Percentiles rank a stretch among this genome's conserved stretches.
Conservation (phyloP, 2,797 vertebrate genomes). For the Parauchenoglanis ngamensis region DNA sequence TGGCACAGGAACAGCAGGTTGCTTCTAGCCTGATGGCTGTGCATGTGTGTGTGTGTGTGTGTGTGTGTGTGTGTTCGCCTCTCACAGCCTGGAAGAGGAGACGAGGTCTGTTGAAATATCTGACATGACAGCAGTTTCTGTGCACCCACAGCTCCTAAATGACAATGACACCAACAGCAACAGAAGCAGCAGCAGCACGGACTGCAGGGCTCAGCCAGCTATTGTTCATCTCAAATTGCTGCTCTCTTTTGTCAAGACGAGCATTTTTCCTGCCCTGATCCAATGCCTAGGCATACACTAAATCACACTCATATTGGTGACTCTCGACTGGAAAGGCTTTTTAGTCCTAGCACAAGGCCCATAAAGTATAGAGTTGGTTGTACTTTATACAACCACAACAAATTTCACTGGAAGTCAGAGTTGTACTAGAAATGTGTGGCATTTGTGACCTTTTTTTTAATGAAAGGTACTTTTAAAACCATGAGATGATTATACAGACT, state of each 20-base stretch:
- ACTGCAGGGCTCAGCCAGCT: constrained; percentile 38
- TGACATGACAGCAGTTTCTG: constrained; percentile 59
- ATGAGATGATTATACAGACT: constrained; percentile 71
- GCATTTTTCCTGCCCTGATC: constrained; percentile 32
- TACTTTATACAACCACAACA: constrained; percentile 43
- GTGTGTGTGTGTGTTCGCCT: constrained; percentile 37
- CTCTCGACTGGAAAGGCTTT: constrained; percentile 12
- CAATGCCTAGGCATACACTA: constrained; percentile 35
- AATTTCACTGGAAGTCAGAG: constrained; percentile 61
- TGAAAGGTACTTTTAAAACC: constrained; percentile 54
- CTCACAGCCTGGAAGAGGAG: constrained; percentile 56
- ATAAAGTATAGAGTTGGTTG: constrained; percentile 2
- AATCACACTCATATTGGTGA: constrained; percentile 43
- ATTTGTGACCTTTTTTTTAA: background rate
- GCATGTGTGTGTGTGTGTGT: constrained; percentile 23
- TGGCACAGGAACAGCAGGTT: constrained; percentile 64
- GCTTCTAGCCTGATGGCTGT: constrained; percentile 55
- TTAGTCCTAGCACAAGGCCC: constrained; percentile 9
- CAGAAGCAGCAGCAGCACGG: constrained; percentile 39
- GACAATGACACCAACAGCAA: constrained; percentile 50
- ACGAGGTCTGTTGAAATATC: constrained; percentile 55
- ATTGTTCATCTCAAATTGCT: constrained; percentile 51
- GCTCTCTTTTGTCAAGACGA: constrained; percentile 47
- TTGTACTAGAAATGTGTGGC: background rate
- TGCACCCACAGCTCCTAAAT: constrained; percentile 55